Evolutionary conservation across 1,140 invertebrate genomes (phyloP).

Genomic region (Lasaia peninsularis): DNA sequence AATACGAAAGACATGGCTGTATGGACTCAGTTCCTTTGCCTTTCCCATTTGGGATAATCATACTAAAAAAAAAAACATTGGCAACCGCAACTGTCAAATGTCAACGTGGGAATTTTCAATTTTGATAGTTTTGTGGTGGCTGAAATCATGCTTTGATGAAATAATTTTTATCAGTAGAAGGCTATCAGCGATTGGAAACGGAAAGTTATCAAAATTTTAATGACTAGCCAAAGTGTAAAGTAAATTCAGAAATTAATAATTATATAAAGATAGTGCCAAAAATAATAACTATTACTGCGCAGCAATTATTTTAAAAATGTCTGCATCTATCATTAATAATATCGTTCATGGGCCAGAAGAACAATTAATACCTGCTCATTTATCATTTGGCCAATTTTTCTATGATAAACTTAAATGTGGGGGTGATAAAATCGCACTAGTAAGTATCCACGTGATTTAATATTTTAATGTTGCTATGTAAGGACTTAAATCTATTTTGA

Average conservation of each 20-base stretch:
- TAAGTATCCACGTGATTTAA: slow-evolving; percentile 32
- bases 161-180: slow-evolving; percentile 3
- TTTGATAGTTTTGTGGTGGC: not conserved
- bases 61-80: too few species aligned
- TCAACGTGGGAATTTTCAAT: slow-evolving; percentile 8
- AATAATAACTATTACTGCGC: not conserved
- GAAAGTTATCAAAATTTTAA: not conserved
- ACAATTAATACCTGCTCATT: slow-evolving; percentile 56
- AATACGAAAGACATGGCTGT: too few species aligned
- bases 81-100: not conserved
- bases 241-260: not conserved
- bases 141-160: not conserved
- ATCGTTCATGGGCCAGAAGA: slow-evolving; percentile 61
- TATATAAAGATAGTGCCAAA: not conserved
- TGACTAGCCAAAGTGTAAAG: not conserved
- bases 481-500: too few species aligned
- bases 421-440: slow-evolving; percentile 50
- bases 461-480: not conserved
- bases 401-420: slow-evolving; percentile 62
- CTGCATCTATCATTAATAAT: slow-evolving; percentile 47
- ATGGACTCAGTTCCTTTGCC: too few species aligned
- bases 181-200: not conserved
- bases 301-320: slow-evolving; percentile 33
- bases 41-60: too few species aligned
- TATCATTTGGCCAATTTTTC: slow-evolving; percentile 63